Conservation (phyloP, 2,888 invertebrate species). For the Agrochola circellaris region DNA sequence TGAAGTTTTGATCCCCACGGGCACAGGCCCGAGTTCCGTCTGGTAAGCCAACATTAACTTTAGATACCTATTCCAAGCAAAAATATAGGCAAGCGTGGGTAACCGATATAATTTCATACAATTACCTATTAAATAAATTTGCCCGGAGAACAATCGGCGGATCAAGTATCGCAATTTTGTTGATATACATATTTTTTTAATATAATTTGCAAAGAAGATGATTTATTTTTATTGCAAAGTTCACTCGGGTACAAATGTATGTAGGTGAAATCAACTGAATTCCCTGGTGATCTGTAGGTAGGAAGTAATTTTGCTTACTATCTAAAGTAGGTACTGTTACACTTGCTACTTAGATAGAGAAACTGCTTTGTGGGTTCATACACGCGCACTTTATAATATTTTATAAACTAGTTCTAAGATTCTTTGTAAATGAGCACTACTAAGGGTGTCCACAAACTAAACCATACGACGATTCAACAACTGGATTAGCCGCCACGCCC, state of each 20-base stretch:
- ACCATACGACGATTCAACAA: too few species aligned
- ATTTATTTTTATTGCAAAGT: slow-evolving; percentile 25
- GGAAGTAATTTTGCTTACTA: background rate
- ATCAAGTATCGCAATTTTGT: slow-evolving; percentile 27
- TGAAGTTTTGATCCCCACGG: slow-evolving; percentile 61
- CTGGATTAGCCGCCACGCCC: too few species aligned
- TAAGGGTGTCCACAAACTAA: too few species aligned
- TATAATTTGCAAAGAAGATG: background rate
- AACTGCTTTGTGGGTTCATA: background rate
- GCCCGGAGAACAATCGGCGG: slow-evolving; percentile 5
- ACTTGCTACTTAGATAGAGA: background rate
- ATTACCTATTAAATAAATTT: slow-evolving; percentile 40
- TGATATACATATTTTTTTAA: background rate
- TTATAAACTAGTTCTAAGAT: background rate
- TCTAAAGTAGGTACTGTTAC: background rate
- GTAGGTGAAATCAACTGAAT: slow-evolving; percentile 4
- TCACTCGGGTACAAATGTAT: slow-evolving; percentile 27
- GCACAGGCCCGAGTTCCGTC: slow-evolving; percentile 29
- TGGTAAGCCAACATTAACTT: slow-evolving; percentile 31
- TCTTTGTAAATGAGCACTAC: background rate
- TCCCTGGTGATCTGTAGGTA: background rate
- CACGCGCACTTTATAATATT: background rate
- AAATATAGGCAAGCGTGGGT: slow-evolving; percentile 25
- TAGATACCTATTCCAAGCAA: slow-evolving; percentile 9
- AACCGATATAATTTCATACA: slow-evolving; percentile 17